These are phyloP conservation scores for Rhamnusium bicolor DNA, from an alignment of 2,888 invertebrate genomes.

Conservation along the genomic window DNA sequence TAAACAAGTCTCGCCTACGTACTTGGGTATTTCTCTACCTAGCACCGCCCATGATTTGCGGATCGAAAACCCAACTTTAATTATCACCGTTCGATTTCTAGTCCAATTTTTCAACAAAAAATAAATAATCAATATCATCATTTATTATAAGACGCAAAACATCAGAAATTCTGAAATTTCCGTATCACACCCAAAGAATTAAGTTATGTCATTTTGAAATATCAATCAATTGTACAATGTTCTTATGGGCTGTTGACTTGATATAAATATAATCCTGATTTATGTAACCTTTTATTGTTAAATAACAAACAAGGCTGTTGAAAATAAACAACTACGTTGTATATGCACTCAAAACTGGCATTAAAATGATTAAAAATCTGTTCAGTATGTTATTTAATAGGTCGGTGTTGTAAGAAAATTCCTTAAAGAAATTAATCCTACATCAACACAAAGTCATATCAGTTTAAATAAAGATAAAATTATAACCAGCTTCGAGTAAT, in stretches of 20 bases:
- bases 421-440: not conserved
- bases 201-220: not conserved
- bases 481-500: not conserved
- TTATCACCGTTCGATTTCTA: too few species aligned
- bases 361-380: not conserved
- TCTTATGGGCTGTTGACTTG: not conserved
- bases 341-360: not conserved
- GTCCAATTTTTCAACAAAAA: too few species aligned
- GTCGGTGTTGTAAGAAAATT: not conserved
- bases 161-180: not conserved
- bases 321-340: not conserved
- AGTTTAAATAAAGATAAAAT: not conserved
- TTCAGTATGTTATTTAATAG: not conserved
- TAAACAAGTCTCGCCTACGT: too few species aligned
- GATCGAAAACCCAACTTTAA: too few species aligned
- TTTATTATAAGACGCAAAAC: not conserved
- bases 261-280: not conserved
- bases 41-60: too few species aligned
- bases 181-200: slow-evolving; percentile 3
- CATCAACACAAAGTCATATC: not conserved
- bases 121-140: too few species aligned
- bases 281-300: not conserved
- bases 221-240: slow-evolving; percentile 2
- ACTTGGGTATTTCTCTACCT: too few species aligned
- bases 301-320: not conserved